Percentiles rank a stretch among this genome's conserved stretches.
Conservation (phyloP, 2,113 vertebrate species). For the Oryzias javanicus region DNA sequence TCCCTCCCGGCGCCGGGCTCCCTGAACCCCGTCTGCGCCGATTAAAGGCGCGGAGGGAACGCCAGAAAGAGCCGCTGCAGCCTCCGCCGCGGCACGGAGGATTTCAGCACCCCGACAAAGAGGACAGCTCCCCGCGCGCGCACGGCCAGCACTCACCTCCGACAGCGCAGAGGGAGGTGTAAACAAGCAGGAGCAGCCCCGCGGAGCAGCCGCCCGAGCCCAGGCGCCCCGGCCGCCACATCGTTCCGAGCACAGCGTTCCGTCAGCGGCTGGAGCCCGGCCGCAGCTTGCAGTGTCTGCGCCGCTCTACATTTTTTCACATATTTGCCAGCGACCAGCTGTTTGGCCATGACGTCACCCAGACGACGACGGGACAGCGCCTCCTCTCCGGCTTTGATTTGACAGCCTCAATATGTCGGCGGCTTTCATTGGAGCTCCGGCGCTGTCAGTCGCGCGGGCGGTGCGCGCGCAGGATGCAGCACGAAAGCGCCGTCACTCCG, state of each 20-base stretch:
- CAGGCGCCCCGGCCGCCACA: slow-evolving; percentile 70
- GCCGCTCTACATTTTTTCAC: slow-evolving; percentile 81
- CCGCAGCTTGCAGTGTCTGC: slow-evolving; percentile 71
- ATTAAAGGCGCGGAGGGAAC: no score
- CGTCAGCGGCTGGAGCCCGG: slow-evolving; percentile 67
- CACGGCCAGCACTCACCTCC: slow-evolving; percentile 75
- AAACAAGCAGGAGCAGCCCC: slow-evolving; percentile 75
- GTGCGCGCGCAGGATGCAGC: slow-evolving; percentile 64
- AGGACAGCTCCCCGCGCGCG: slow-evolving; percentile 73
- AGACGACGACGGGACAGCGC: slow-evolving; percentile 64
- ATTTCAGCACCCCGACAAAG: slow-evolving; percentile 78
- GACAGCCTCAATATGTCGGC: slow-evolving; percentile 52
- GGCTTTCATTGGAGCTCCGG: slow-evolving; percentile 63
- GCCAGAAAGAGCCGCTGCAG: slow-evolving; percentile 12
- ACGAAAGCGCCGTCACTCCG: slow-evolving; percentile 42
- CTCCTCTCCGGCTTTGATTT: slow-evolving; percentile 72
- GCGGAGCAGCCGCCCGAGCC: slow-evolving; percentile 65
- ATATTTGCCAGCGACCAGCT: slow-evolving; percentile 78
- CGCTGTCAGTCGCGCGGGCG: slow-evolving; percentile 56
- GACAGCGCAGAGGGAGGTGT: slow-evolving; percentile 69
- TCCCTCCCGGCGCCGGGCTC: no score
- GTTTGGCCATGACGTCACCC: slow-evolving; percentile 81
- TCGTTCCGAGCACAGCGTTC: slow-evolving; percentile 61
- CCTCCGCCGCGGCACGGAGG: slow-evolving; percentile 19
- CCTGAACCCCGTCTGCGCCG: no score